Percentiles rank a stretch among this genome's conserved stretches.
phyloP scores from a whole-genome alignment of 1,140 invertebrate species.

The Hestina assimilis region DNA sequence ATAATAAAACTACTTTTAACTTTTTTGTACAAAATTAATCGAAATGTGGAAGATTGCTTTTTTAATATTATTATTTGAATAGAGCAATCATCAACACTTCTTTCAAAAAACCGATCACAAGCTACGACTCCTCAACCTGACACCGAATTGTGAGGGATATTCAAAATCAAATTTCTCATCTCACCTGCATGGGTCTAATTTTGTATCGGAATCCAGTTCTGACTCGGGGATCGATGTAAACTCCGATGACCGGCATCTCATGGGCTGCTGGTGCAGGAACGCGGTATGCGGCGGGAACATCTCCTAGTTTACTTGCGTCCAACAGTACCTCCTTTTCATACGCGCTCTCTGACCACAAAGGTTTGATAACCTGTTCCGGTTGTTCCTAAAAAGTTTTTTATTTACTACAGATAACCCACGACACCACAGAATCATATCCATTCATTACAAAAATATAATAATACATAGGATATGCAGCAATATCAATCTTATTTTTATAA shows the following conservation, averaged over 20 bases:
- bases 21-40: neutral
- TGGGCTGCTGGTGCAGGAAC: conserved; percentile 80
- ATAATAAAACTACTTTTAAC: neutral
- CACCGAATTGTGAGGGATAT: conserved; percentile 30
- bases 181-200: conserved; percentile 82
- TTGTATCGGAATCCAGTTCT: conserved; percentile 87
- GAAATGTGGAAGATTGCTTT: conserved; percentile 70
- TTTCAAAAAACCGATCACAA: conserved; percentile 19
- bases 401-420: too few relatives aligned
- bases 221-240: conserved; percentile 85
- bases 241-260: conserved; percentile 85
- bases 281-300: conserved; percentile 82
- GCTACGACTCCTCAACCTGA: conserved; percentile 36
- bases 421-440: too few relatives aligned
- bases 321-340: conserved; percentile 66
- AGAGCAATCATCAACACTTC: conserved; percentile 72
- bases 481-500: neutral
- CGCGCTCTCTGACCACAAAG: conserved; percentile 47
- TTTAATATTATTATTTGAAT: conserved; percentile 25
- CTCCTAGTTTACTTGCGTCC: conserved; percentile 79
- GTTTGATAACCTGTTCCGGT: conserved; percentile 44
- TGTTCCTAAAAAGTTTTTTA: conserved; percentile 56
- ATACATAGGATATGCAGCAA: neutral
- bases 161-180: conserved; percentile 51
- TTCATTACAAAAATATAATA: too few relatives aligned